Base-by-base conservation (phyloP, 2,797 vertebrate species). In the Brotula barbata region DNA sequence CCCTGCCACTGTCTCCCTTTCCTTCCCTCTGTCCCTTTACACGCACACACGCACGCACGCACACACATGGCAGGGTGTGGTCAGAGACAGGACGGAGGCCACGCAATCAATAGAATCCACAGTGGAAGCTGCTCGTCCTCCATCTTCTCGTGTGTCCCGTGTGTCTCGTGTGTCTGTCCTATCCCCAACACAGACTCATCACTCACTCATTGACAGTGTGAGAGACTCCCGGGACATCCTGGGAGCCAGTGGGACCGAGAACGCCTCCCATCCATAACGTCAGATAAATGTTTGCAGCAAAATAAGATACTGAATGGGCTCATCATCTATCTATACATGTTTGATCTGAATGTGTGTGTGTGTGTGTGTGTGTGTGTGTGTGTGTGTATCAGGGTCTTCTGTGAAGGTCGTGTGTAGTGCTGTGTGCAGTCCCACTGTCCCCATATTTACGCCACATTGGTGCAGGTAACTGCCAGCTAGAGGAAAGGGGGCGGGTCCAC, bases 21-120 rank as follows among this genome's bases (percentile, higher is more conserved):
- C 41, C 46, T 52, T 11, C 36, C 50, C 50, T 48, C 51, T 63
- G 28, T 23, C 54, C 56, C 33, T 17, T 2, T 23, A 44, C 37
- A 57, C 48, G 45, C 69, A 69, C 66, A 58, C 16, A 53, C 28
- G 39, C 14, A 55, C 44, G 66, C 13, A 48, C 0, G 4, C 4
- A 28, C 25, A 40, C 21, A 23, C 33, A 23, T 11, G 19, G 52
- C 34, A 64, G 42, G 61, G 66, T 80, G 78, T 87, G 87, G 87
- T 88, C 89, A 89, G 88, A 88, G 73, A 87, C 73, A 75, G 85
- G 87, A 85, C 42, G 31, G 72, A 54, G 70, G 50, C 71, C 20
- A 7, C 23, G 22, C 10, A 51, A 15, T 14, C 37, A 13, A 6
- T 3, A 5, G 37, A 43, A n/a, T 13, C 12, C 12, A 14, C 39